Evolutionary conservation across 2,888 invertebrate genomes (phyloP), one percentile per base, ranked within the genome.

Genomic region (Torymus auratus): DNA sequence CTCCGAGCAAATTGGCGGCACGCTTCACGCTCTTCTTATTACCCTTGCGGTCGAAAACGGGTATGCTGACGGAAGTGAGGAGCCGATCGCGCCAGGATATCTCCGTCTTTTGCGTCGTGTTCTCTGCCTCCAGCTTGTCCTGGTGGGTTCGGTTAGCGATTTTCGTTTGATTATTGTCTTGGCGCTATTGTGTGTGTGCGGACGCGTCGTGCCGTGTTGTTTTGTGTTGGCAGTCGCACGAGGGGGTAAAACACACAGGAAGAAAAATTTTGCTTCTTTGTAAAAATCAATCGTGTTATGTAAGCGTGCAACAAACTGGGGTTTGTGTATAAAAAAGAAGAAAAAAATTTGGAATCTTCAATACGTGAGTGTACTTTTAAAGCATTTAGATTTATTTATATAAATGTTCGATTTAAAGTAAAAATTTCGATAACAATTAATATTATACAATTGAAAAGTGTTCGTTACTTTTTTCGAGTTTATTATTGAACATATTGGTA

Each of bases 21-120:
- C 93, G 92, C 13, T 94, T 93, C 87, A 93, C 14, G 62, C 75
- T 81, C 84, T 92, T 91, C 72, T 91, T 91, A 82, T 94, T 94
- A 83, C 92, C 93, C 86, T 94, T 94, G 79, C 93, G 94, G 91
- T 98, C 96, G 89, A 97, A 98, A 0, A 98, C 97, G 0, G 99
- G 98, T 52, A 97, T 96, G 7, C 98, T 96, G 23, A 98, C 97
- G 0, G 98, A 97, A 60, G 97, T 97, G 91, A 98, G 94, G 82
- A 98, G 92, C 80, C 96, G 94, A 84, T 93, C 81, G 12, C 75
- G 58, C 83, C 83, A 83, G 4, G 56, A 7, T 69, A 64, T 61
- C 15, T 74, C 78, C 12, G 14, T 78, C 28, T 65, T 68, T 28
- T 65, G 71, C 52, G 68, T 28, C 4, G 58, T 20, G 55, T 17